Evolutionary conservation across 2,888 invertebrate genomes (phyloP).

Genomic region (Osmoderma eremita): DNA sequence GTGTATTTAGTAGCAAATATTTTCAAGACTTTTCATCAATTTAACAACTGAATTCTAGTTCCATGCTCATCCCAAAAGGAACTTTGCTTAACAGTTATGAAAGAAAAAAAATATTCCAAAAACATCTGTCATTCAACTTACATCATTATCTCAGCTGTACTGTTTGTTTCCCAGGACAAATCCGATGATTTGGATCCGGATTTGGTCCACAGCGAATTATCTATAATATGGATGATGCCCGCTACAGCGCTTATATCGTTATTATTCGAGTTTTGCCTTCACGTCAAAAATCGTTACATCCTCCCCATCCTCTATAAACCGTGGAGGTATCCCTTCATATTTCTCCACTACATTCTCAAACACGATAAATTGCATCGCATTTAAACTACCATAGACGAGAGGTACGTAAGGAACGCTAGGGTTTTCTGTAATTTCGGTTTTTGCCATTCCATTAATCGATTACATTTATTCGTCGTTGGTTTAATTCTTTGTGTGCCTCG

Average conservation of each 20-base stretch:
- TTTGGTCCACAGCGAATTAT: constrained; percentile 59
- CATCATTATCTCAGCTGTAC: constrained; percentile 54
- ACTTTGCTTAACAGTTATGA: too few relatives aligned
- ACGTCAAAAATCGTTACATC: constrained; percentile 60
- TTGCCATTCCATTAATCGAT: too few relatives aligned
- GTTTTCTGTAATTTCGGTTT: not conserved
- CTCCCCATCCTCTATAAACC: constrained; percentile 59
- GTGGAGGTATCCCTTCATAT: constrained; percentile 58
- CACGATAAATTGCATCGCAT: constrained; percentile 60
- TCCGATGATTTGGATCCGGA: constrained; percentile 43
- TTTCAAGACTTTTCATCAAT: too few relatives aligned
- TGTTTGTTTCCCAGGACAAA: constrained; percentile 58
- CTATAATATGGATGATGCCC: constrained; percentile 60
- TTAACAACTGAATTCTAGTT: too few relatives aligned
- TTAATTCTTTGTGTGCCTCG: too few relatives aligned
- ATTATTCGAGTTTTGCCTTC: constrained; percentile 59
- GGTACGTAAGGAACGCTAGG: constrained; percentile 47
- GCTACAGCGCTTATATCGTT: constrained; percentile 58
- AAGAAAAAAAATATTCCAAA: too few relatives aligned
- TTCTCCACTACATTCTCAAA: constrained; percentile 61
- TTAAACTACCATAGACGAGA: constrained; percentile 44
- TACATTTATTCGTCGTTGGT: too few relatives aligned
- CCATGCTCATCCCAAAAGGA: too few relatives aligned
- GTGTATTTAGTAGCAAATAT: too few relatives aligned
- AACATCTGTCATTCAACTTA: too few relatives aligned